phyloP scores from a whole-genome alignment of 64 coral and sea anemone genomes.

The Dendronephthya gigantea region DNA sequence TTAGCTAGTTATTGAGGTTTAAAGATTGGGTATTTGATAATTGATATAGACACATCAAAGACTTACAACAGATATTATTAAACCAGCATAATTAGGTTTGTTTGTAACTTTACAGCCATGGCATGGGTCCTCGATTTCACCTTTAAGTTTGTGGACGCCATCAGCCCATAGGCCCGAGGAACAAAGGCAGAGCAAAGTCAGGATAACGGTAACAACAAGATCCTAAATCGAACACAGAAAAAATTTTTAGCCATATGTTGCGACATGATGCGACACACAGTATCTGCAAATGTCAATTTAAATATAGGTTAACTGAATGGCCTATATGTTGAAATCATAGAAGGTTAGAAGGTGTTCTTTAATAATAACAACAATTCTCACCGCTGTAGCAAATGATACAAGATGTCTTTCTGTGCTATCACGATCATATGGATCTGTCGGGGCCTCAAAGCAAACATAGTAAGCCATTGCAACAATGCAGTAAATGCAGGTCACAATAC shows the following conservation, averaged over 20 bases:
- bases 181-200: conserved; percentile 80
- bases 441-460: conserved; percentile 72
- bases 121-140: not conserved
- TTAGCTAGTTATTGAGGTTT: too few species aligned
- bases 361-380: not conserved
- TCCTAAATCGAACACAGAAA: conserved; percentile 36
- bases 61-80: not conserved
- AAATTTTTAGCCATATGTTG: too few species aligned
- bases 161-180: conserved; percentile 69
- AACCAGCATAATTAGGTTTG: not conserved
- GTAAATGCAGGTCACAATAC: conserved; percentile 70
- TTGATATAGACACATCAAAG: too few species aligned
- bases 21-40: too few species aligned
- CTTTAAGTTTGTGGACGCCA: conserved; percentile 47
- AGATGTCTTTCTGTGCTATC: not conserved
- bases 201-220: conserved; percentile 57
- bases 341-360: too few species aligned
- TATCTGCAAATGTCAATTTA: too few species aligned
- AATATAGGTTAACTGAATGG: too few species aligned
- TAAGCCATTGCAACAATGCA: conserved; percentile 51
- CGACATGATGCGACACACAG: too few species aligned
- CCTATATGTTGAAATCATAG: too few species aligned
- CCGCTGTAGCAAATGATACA: not conserved
- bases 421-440: conserved; percentile 27
- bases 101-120: not conserved